These are phyloP conservation scores for Andrena cerasifolii DNA, from an alignment of 1,140 invertebrate genomes.

Conservation along the genomic window DNA sequence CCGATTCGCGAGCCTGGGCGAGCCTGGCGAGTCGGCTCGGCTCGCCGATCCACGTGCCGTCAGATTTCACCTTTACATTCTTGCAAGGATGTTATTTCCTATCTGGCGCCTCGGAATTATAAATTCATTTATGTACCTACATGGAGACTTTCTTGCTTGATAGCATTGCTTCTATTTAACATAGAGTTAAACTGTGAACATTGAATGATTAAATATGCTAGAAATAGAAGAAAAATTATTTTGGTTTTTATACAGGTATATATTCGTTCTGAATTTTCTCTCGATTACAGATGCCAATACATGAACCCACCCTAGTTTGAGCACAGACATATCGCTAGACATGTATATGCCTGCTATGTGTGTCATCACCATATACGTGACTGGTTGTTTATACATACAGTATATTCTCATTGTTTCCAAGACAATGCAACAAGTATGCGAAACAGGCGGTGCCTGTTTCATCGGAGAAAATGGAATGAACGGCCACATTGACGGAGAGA, in stretches of 20 bases:
- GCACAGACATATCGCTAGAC: constrained; percentile 26
- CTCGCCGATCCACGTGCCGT: too few relatives aligned
- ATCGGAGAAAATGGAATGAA: constrained; percentile 60
- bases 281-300: constrained; percentile 2
- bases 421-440: constrained; percentile 73
- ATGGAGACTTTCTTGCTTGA: too few relatives aligned
- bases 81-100: too few relatives aligned
- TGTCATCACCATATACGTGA: neutral
- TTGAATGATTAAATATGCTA: too few relatives aligned
- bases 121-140: too few relatives aligned
- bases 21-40: too few relatives aligned
- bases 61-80: too few relatives aligned
- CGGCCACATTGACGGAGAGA: constrained; percentile 72
- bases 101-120: too few relatives aligned
- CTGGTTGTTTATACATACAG: constrained; percentile 53
- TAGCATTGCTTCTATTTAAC: too few relatives aligned
- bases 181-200: too few relatives aligned
- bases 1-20: too few relatives aligned
- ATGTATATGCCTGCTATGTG: constrained; percentile 1
- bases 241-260: neutral
- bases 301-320: constrained; percentile 28
- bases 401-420: constrained; percentile 68
- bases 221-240: neutral
- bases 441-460: constrained; percentile 53
- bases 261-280: neutral